A percentile compares a stretch with the other conserved stretches of the same genome.
phyloP scores from a whole-genome alignment of 2,113 vertebrate species.

The Echinops telfairi region DNA sequence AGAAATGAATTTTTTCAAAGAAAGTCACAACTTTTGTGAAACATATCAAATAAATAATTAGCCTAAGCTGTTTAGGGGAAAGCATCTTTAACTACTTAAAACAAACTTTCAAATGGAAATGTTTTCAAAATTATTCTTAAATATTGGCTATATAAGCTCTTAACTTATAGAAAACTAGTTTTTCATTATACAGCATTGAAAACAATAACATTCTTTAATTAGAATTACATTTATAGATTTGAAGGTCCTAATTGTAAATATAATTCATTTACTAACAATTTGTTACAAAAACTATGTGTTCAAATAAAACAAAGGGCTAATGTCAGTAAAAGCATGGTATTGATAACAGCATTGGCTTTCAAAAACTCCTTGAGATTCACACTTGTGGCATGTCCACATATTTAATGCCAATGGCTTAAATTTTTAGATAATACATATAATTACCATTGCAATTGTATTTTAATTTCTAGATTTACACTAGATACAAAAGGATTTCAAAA shows the following conservation, averaged over 20 bases:
- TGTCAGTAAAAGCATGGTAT: neutral
- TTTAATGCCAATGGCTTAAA: neutral
- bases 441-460: neutral
- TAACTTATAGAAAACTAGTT: neutral
- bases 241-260: neutral
- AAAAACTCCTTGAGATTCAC: constrained; percentile 17
- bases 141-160: neutral
- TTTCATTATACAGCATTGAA: constrained; percentile 5
- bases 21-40: neutral
- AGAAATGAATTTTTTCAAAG: neutral
- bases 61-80: neutral
- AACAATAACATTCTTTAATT: neutral
- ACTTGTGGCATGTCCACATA: neutral
- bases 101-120: constrained; percentile 8
- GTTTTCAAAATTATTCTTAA: constrained; percentile 28
- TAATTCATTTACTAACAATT: constrained; percentile 19
- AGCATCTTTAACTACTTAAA: neutral
- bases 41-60: constrained; percentile 30
- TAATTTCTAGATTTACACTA: constrained; percentile 44
- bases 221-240: constrained; percentile 8
- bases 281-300: neutral
- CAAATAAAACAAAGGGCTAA: constrained; percentile 10
- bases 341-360: neutral
- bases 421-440: neutral
- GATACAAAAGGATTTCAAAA: neutral